Base-by-base conservation (phyloP, 2,113 vertebrate genomes). In the Puntigrus tetrazona region DNA sequence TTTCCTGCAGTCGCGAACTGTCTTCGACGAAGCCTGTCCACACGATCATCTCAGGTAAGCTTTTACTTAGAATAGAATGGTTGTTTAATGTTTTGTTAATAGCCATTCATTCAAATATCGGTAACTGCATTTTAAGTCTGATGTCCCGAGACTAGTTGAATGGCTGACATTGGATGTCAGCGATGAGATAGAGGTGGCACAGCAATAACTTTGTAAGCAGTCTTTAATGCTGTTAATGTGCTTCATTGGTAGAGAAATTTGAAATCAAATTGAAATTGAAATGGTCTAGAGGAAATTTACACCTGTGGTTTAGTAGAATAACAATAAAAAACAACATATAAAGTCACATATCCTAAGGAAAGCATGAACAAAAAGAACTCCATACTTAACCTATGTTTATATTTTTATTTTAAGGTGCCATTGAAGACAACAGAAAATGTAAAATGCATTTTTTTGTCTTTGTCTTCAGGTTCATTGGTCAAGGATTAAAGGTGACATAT, bases 11-110 rank as follows among this genome's bases (percentile, higher is more conserved):
- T 95, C 96, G 81, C 95, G 96, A 83, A 87, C 92, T 84, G 87
- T 96, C 73, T 97, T 99, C 92, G 96, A 97, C 84, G 93, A 96
- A 87, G 98, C 98, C 87, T 99, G 97, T 90, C 97, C 96, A 84
- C 96, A 99, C 57, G 98, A 99, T 89, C 97, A 99, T 89, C 97
- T 99, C 88, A 96, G 97, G 98, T 99, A 91, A 43, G 10, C 1
- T 85, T 52, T 47, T 4, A 76, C 25, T 73, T 45, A 3, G 16
- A 65, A 65, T 34, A 34, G 27, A 31, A 18, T 36, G 16, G 63
- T 20, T 4, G 16, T 8, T 20, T 67, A 36, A 20, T 67, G 8
- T 20, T 67, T 67, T 67, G 16, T 67, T 67, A 20, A 10, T 1
- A 36, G 18, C 16, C 31, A n/a, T 67, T 67, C 31, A 20, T 67